Percentiles rank a stretch among this genome's conserved stretches.
These are phyloP conservation scores for Mesochorus sp. DNA, from an alignment of 2,888 invertebrate species.

Conservation along the genomic window DNA sequence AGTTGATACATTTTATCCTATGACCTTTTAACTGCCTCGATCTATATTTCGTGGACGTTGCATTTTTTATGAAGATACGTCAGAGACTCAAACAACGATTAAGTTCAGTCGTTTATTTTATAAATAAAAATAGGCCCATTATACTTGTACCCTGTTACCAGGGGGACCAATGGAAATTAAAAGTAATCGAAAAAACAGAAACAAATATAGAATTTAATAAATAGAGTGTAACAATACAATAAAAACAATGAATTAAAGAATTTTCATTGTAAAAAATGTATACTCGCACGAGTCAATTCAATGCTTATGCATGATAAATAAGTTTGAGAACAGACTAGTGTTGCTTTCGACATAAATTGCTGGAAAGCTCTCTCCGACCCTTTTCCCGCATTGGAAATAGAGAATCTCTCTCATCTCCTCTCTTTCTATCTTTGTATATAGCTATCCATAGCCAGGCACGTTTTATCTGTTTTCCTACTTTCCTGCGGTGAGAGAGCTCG, in stretches of 20 bases:
- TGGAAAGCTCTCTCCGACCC: slow-evolving; percentile 36
- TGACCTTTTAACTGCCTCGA: too few species aligned
- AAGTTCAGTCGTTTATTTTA: too few species aligned
- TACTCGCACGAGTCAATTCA: slow-evolving; percentile 42
- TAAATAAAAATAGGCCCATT: too few species aligned
- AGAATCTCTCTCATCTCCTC: background rate
- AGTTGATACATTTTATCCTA: background rate
- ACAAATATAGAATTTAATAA: too few species aligned
- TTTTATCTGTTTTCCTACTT: slow-evolving; percentile 56
- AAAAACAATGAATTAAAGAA: background rate
- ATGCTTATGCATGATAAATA: slow-evolving; percentile 48
- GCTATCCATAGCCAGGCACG: slow-evolving; percentile 42
- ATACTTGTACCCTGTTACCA: too few species aligned
- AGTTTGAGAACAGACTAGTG: slow-evolving; percentile 36
- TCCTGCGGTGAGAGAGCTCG: background rate
- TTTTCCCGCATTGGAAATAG: slow-evolving; percentile 36
- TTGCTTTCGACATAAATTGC: slow-evolving; percentile 57
- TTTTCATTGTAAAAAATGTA: background rate
- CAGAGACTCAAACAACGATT: too few species aligned
- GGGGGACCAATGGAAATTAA: too few species aligned
- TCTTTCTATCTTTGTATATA: background rate
- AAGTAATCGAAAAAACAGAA: too few species aligned
- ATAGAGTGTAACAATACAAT: slow-evolving; percentile 1
- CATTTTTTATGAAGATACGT: too few species aligned
- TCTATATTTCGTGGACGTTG: too few species aligned